These are phyloP conservation scores for Andrena praecox DNA, from an alignment of 2,888 invertebrate species.

Conservation along the genomic window DNA sequence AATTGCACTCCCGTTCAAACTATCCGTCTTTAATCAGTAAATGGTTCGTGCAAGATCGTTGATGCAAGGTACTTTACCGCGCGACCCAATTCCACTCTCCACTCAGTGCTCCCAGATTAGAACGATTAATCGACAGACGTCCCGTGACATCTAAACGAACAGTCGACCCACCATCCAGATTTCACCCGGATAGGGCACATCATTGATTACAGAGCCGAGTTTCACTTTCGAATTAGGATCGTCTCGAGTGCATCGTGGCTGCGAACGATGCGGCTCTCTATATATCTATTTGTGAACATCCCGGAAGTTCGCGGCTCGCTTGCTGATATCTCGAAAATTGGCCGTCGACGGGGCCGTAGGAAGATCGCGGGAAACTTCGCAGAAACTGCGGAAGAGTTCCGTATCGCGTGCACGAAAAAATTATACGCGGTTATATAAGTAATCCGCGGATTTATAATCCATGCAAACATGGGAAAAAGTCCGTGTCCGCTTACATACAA, in stretches of 20 bases:
- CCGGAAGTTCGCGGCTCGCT: slow-evolving; percentile 18
- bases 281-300: slow-evolving; percentile 1
- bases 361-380: slow-evolving; percentile 23
- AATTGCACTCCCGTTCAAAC: no score
- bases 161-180: slow-evolving; percentile 46
- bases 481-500: slow-evolving; percentile 15
- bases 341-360: background rate
- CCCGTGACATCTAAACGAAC: slow-evolving; percentile 26
- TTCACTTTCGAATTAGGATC: slow-evolving; percentile 69
- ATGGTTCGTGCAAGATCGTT: no score
- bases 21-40: background rate
- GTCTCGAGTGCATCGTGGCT: slow-evolving; percentile 47
- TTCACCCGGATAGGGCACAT: slow-evolving; percentile 66
- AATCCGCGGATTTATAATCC: slow-evolving; percentile 38
- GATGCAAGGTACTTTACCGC: no score
- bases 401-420: background rate
- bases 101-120: slow-evolving; percentile 24
- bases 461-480: slow-evolving; percentile 30
- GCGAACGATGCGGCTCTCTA: slow-evolving; percentile 34
- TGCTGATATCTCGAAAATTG: slow-evolving; percentile 4
- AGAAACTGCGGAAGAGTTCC: slow-evolving; percentile 19
- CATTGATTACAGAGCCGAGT: slow-evolving; percentile 58
- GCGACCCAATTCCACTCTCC: no score
- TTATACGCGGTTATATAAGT: slow-evolving; percentile 44
- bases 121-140: background rate